Base-by-base conservation (phyloP, 2,888 invertebrate species). In the Watsonalla binaria region DNA sequence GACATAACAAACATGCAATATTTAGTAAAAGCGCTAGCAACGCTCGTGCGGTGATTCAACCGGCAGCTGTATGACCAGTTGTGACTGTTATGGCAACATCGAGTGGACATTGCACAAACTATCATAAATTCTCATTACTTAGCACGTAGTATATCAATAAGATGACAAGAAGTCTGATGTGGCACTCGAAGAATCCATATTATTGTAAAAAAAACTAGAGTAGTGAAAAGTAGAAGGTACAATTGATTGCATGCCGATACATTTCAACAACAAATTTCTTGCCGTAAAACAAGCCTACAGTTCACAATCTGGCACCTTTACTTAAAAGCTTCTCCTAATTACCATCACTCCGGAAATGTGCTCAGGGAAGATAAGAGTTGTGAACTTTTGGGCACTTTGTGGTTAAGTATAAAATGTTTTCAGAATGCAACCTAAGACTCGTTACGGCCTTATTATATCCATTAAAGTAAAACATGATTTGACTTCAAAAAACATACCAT, bases 41-140 rank as follows among this genome's bases (percentile, higher is more conserved):
- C 42, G 42, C 11, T 7, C 37, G 9, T 8, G 48, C 48, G 62
- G 62, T 70, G 72, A 72, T 65, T 72, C 68, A 71, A 62, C 59
- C 37, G 53, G 47, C 66, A 69, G 69, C 70, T 70, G 68, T 54
- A 60, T 54, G 54, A 59, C 63, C 56, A 47, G 62, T 52, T 53
- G 45, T 51, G 60, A 62, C 72, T 62, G 57, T 65, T 73, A 72
- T 63, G 72, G 72, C 61, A 68, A 64, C 61, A 61, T 37, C 51
- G 54, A 37, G n/a, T 35, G 13, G 48, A 35, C 14, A 55, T 58
- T 59, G 56, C 53, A 70, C 68, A 68, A 68, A 59, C 50, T 58
- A 51, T 57, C 60, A 59, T 68, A 60, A 65, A 62, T 60, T 55
- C 58, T 66, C 62, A 66, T 65, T 61, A 57, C 15, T 33, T 42